Conservation (phyloP, 2,888 invertebrate genomes). For the Apamea crenata region DNA sequence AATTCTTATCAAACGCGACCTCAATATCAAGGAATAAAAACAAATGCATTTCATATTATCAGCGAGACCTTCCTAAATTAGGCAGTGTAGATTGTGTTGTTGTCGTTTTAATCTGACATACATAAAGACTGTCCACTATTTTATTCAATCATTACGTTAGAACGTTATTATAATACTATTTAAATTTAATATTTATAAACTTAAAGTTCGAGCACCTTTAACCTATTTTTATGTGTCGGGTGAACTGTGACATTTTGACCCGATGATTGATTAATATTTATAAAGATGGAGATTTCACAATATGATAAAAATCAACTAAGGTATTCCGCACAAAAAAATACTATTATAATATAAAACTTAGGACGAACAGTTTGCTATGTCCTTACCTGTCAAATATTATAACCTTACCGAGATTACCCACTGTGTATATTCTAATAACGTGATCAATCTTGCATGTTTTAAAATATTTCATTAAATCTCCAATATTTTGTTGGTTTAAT, state of each 20-base stretch:
- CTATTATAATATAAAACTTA: slow-evolving; percentile 19
- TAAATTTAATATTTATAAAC: slow-evolving; percentile 31
- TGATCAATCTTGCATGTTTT: slow-evolving; percentile 53
- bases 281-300: slow-evolving; percentile 19
- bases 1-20: slow-evolving; percentile 82
- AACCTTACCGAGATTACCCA: slow-evolving; percentile 53
- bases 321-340: slow-evolving; percentile 13
- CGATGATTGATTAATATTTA: slow-evolving; percentile 24
- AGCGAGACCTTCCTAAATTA: slow-evolving; percentile 77
- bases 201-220: slow-evolving; percentile 58
- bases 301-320: slow-evolving; percentile 3
- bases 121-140: slow-evolving; percentile 8
- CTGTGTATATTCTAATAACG: slow-evolving; percentile 41
- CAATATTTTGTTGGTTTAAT: slow-evolving; percentile 30
- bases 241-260: slow-evolving; percentile 46
- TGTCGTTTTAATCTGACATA: slow-evolving; percentile 31
- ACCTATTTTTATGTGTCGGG: slow-evolving; percentile 29
- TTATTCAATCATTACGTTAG: background rate
- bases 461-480: slow-evolving; percentile 15
- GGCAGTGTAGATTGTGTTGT: slow-evolving; percentile 61
- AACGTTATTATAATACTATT: slow-evolving; percentile 5
- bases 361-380: slow-evolving; percentile 36
- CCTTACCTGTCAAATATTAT: slow-evolving; percentile 59
- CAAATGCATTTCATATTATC: slow-evolving; percentile 82
- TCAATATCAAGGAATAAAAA: slow-evolving; percentile 74